Evolutionary conservation across 1,140 invertebrate genomes (phyloP), one percentile per base, ranked within the genome.

Genomic region (Rhagoletis pomonella): DNA sequence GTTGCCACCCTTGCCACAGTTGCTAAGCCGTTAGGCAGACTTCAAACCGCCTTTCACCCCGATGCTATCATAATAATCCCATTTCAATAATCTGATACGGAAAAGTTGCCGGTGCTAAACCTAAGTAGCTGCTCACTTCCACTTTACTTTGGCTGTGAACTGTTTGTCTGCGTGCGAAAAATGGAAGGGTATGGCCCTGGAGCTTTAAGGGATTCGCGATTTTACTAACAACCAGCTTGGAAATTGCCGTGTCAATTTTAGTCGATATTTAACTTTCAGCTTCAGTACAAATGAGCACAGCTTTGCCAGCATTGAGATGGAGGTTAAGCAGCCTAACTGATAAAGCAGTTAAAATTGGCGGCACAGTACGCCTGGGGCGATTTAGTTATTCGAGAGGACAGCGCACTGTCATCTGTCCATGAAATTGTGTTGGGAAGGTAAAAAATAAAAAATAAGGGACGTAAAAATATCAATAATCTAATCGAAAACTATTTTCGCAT

Each of bases 71-170:
- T 42, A 42, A 85, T 85, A 85, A 60, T 85, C 84, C 84, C 58
- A 85, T 85, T 85, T 85, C 84, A 85, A 85, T 85, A 85, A 85
- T 12, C 59, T 85, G 84, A 85, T 85, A 85, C 84, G 55, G 19
- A 60, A 29, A 19, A 85, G 14, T 39, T 85, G 55, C 59, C 84
- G 9, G 29, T 39, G 19, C 73, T 47, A 55, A 62, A 67, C 4
- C 17, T 81, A 81, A 81, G 47, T 58, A 81, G 73, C 73, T 55
- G 47, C 9, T 81, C 44, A 55, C 44, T 81, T 81, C 9, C n/a
- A 29, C 47, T 55, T 81, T 67, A 19, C 60, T 67, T 29, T 29
- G 29, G 64, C 29, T 73, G 44, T 47, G 69, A 44, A 42, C 39
- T 69, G 17, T n/a, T 9, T 42, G 39, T 2, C 14, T 7, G 6